Conservation (phyloP, 2,113 vertebrate species). For the Melanotaenia duboulayi region DNA sequence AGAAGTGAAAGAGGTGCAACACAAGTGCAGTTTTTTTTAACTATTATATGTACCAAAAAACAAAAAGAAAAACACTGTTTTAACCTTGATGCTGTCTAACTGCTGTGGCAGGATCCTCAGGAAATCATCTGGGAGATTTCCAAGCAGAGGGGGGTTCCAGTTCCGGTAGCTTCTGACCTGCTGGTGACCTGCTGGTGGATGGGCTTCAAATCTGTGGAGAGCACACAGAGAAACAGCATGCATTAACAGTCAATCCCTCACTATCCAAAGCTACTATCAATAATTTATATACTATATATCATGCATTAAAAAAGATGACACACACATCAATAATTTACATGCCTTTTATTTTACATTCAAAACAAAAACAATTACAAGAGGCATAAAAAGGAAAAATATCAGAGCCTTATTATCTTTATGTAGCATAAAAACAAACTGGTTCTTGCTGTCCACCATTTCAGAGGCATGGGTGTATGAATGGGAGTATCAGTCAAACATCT, state of each 20-base stretch:
- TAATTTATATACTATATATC: conserved; percentile 8
- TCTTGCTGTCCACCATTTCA: too few species aligned
- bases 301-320: neutral
- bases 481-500: too few species aligned
- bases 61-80: neutral
- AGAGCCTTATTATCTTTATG: too few species aligned
- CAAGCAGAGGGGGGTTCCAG: conserved; percentile 95
- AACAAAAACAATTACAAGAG: neutral
- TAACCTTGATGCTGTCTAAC: conserved; percentile 84
- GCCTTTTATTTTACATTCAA: neutral
- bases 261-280: neutral
- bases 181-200: conserved; percentile 64
- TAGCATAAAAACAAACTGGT: too few species aligned
- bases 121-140: conserved; percentile 94
- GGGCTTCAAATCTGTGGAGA: conserved; percentile 84
- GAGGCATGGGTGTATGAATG: too few species aligned
- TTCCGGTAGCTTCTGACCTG: conserved; percentile 86
- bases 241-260: neutral
- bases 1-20: neutral
- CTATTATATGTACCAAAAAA: neutral
- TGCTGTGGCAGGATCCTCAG: conserved; percentile 95
- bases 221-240: neutral
- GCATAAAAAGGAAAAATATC: neutral
- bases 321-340: too few species aligned
- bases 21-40: neutral